Evolutionary conservation across 1,140 invertebrate species (phyloP).

Genomic region (Ceratosolen solmsi): DNA sequence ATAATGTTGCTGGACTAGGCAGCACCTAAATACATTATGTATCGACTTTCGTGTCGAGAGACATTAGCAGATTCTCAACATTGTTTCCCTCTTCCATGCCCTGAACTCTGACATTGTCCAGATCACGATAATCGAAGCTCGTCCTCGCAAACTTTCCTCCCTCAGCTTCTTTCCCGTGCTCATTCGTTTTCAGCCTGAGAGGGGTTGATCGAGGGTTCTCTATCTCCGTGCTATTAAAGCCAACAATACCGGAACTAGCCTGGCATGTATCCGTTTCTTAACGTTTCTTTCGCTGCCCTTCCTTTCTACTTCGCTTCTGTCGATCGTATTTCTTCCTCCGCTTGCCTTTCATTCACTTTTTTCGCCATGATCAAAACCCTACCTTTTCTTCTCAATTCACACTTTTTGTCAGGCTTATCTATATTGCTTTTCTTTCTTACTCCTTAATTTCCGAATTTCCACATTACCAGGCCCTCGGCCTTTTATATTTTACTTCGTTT

Average conservation of each 20-base stretch:
- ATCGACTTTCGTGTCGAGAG: conserved; percentile 39
- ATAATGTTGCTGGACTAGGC: background rate
- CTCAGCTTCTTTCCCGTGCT: conserved; percentile 54
- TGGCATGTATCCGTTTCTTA: conserved; percentile 70
- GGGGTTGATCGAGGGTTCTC: conserved; percentile 59
- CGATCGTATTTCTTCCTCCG: conserved; percentile 46
- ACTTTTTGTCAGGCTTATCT: conserved; percentile 33
- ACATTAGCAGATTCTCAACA: conserved; percentile 42
- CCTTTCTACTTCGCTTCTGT: conserved; percentile 45
- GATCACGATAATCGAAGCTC: conserved; percentile 72
- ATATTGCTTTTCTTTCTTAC: conserved; percentile 30
- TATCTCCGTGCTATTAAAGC: conserved; percentile 72
- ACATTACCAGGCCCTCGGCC: background rate
- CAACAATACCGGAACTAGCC: conserved; percentile 71
- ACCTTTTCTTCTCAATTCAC: conserved; percentile 20
- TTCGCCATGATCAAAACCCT: conserved; percentile 2
- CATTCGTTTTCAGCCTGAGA: background rate
- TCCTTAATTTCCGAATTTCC: conserved; percentile 33
- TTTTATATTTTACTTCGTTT: too few species aligned
- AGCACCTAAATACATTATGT: conserved; percentile 21
- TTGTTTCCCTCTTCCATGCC: conserved; percentile 31
- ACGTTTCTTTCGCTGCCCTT: conserved; percentile 60
- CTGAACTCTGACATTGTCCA: conserved; percentile 64
- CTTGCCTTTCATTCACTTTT: conserved; percentile 54
- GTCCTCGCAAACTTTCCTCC: conserved; percentile 52